Percentiles rank a stretch among this genome's conserved stretches.
Evolutionary conservation across 2,797 vertebrate genomes (phyloP).

Genomic region (Alca torda): DNA sequence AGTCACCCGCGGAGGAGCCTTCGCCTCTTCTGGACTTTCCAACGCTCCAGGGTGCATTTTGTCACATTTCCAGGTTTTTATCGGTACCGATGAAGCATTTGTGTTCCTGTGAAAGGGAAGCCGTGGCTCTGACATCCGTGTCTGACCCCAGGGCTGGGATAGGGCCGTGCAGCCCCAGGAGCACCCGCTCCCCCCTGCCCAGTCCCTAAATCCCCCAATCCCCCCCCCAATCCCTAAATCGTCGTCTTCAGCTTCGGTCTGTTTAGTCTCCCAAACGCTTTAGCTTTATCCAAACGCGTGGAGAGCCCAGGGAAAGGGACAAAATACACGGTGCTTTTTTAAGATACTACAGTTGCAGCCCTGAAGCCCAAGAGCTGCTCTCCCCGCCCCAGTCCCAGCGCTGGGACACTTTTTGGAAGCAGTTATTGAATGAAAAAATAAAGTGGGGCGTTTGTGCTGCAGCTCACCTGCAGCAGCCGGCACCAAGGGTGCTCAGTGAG

Average conservation of each 20-base stretch:
- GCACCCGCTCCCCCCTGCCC: background rate
- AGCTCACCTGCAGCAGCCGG: background rate
- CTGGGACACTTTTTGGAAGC: background rate
- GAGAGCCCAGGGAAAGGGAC: background rate
- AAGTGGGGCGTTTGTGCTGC: background rate
- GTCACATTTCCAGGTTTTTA: background rate
- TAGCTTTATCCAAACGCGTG: accelerated
- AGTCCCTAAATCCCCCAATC: no score
- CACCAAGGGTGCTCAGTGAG: accelerated
- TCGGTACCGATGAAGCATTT: accelerated
- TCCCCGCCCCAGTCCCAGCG: no score
- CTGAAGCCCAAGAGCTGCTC: background rate
- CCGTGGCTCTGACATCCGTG: background rate
- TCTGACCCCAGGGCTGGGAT: background rate
- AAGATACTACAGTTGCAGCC: background rate
- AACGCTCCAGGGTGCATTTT: accelerated
- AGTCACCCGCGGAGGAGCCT: background rate
- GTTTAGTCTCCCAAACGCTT: background rate
- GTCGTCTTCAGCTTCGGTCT: background rate
- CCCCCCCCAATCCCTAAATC: background rate
- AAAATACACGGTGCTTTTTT: background rate
- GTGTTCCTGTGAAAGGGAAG: background rate
- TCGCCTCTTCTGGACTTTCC: background rate
- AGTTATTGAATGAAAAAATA: background rate
- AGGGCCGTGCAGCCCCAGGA: background rate